Conservation (phyloP, 64 coral and sea anemone species). For the Hydrozoanthus tunicans region DNA sequence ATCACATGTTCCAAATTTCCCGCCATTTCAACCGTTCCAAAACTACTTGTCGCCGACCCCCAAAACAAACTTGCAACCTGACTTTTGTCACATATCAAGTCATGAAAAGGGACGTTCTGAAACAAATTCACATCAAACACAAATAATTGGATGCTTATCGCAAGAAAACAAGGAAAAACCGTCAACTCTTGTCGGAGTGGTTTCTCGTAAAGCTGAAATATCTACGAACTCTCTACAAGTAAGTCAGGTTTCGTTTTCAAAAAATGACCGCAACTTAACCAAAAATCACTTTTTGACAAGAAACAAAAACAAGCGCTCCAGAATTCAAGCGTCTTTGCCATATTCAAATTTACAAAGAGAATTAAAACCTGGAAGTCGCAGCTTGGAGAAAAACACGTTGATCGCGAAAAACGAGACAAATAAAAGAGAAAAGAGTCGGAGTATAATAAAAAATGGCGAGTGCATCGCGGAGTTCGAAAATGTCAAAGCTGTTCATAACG, state of each 20-base stretch:
- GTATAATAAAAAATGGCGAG: neutral
- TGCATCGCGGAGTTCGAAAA: neutral
- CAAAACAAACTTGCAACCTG: neutral
- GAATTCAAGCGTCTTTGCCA: neutral
- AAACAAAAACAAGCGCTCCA: neutral
- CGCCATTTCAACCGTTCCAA: conserved; percentile 2
- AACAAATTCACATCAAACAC: neutral
- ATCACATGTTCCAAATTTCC: conserved; percentile 36
- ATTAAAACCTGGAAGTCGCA: neutral
- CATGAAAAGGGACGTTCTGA: neutral
- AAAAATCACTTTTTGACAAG: neutral
- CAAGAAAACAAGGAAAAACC: neutral
- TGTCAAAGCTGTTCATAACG: conserved; percentile 35
- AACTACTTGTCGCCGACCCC: neutral
- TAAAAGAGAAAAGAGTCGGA: neutral
- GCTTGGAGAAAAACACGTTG: neutral
- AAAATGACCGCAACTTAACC: neutral
- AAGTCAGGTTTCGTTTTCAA: neutral
- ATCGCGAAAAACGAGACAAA: neutral
- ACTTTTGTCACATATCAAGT: neutral
- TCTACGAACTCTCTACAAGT: neutral
- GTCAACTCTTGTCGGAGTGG: neutral
- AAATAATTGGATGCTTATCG: neutral
- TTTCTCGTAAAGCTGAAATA: neutral
- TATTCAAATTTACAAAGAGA: neutral